These are phyloP conservation scores for Columba guinea DNA, from an alignment of 2,797 vertebrate species.

Conservation along the genomic window DNA sequence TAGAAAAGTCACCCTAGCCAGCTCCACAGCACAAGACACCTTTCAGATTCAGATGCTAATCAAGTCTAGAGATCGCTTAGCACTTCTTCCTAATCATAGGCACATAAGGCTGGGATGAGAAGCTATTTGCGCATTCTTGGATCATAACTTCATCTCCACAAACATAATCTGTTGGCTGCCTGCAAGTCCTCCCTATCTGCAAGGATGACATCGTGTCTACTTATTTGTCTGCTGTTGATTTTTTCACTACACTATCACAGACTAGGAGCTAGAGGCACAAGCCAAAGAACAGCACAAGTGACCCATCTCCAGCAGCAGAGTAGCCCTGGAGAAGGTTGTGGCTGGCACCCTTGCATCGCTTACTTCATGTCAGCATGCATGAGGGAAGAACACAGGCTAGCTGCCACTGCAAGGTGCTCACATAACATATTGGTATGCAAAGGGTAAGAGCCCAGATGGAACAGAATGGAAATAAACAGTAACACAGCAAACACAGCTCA, in stretches of 20 bases:
- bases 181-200: slow-evolving; percentile 6
- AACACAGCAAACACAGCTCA: not conserved
- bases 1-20: not conserved
- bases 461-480: not conserved
- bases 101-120: not conserved
- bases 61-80: not conserved
- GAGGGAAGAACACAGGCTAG: not conserved
- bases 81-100: not conserved
- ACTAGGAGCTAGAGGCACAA: not conserved
- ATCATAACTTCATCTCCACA: not conserved
- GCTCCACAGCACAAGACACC: not conserved
- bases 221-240: slow-evolving; percentile 18
- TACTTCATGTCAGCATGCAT: not conserved
- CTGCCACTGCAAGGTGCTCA: not conserved
- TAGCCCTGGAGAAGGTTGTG: not conserved
- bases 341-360: not conserved
- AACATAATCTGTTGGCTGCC: slow-evolving; percentile 5
- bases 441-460: not conserved
- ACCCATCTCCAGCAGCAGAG: not conserved
- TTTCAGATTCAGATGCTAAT: not conserved
- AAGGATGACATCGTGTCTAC: slow-evolving; percentile 57
- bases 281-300: not conserved
- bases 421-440: not conserved
- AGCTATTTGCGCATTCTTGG: slow-evolving; percentile 22
- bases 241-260: not conserved